phyloP scores from a whole-genome alignment of 2,113 vertebrate genomes.

The Origma solitaria region DNA sequence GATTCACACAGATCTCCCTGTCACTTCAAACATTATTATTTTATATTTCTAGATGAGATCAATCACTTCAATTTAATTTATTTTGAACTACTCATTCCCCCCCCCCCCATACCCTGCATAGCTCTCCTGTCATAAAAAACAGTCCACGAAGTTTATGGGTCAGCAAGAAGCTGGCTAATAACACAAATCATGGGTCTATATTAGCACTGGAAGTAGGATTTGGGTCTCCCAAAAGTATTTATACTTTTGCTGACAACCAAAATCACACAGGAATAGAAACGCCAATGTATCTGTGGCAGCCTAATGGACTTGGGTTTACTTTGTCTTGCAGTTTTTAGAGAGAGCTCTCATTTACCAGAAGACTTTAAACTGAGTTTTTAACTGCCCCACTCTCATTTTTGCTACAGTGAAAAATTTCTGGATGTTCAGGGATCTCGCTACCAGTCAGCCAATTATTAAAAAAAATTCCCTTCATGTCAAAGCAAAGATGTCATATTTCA shows the following conservation, averaged over 20 bases:
- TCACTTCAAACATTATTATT: conserved; percentile 8
- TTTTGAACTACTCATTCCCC: background rate
- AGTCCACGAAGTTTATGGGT: background rate
- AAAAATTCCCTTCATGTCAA: background rate
- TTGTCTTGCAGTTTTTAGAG: background rate
- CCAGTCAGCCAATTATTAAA: background rate
- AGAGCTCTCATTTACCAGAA: background rate
- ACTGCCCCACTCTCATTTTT: background rate
- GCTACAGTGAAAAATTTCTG: background rate
- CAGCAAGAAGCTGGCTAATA: background rate
- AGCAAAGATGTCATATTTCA: background rate
- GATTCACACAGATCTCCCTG: conserved; percentile 15
- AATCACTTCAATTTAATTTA: background rate
- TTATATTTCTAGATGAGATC: background rate
- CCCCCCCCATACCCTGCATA: background rate
- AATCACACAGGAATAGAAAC: background rate
- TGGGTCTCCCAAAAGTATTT: background rate
- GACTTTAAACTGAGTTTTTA: background rate
- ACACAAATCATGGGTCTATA: background rate
- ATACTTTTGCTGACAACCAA: background rate
- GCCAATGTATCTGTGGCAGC: background rate
- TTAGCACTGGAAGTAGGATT: background rate
- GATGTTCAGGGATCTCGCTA: background rate
- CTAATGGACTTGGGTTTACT: background rate
- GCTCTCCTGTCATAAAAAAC: background rate